Base-by-base conservation (phyloP, 2,797 vertebrate species). In the Lepus townsendii region DNA sequence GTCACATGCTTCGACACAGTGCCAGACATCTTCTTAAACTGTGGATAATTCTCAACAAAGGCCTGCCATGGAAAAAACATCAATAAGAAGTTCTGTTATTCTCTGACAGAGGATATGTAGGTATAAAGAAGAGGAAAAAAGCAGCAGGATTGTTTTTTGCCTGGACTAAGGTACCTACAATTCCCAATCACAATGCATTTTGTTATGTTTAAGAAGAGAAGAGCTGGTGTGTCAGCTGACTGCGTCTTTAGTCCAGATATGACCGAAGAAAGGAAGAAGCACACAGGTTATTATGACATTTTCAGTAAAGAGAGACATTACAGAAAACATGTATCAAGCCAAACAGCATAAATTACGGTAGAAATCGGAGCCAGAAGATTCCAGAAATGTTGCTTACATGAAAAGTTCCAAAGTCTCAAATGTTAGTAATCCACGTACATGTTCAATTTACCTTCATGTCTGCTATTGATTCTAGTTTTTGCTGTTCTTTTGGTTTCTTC, bases 1-100 rank as follows among this genome's bases (percentile, higher is more conserved):
- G 99, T 99, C 98, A 99, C 99, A 0, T 99, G 99, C 97, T 99
- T 99, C 24, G 99, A 99, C 20, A 99, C 99, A 0, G 99, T 99
- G 47, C 99, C 99, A 0, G 99, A 99, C 99, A 99, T 99, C 98
- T 99, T 99, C 98, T 99, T 99, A 97, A 99, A 99, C 98, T 99
- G 99, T 0, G 99, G 99, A 95, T 99, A 99, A 97, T 99, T 99
- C 95, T 99, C 99, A 85, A 99, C 99, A 57, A 99, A 99, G 0
- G 99, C 99, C 99, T 99, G 97, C 1, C 57, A 71, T 0, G 38
- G 73, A 60, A 71, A 69, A 95, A 50, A 94, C 52, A 96, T 78
- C 42, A 90, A 24, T 38, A 32, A 75, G 57, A 80, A 27, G 2
- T 60, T 87, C 38, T 96, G 65, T 96, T 91, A 96, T 38, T 95